Base-by-base conservation (phyloP, 2,888 invertebrate genomes). In the Leptinotarsa peninsularis region DNA sequence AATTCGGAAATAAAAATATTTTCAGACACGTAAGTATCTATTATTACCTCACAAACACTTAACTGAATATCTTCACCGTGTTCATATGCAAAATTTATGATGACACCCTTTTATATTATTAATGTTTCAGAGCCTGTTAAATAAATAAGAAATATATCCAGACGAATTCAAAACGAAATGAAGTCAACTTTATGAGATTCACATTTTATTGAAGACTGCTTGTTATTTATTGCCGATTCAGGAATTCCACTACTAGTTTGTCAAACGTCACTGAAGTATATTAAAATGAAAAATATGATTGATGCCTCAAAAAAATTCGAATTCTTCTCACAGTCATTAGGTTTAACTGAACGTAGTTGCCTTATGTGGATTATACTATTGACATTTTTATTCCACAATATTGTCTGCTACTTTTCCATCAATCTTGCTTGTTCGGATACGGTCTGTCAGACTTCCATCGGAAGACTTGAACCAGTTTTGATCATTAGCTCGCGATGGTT, bases 201-300 rank as follows among this genome's bases (percentile, higher is more conserved):
- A 63, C 63, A 63, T 63, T 66, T 66, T 56, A 74, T 66, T 67
- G 66, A 74, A 49, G 56, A 70, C 18, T 67, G 56, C 54, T 66
- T n/a, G 63, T 63, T 71, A 71, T 74, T 71, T 70, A 74, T 70
- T 71, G 70, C 70, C 58, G 66, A 56, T 60, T 33, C 66, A 70
- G 49, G 70, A 71, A 71, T 74, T 74, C 74, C 66, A 49, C 66
- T 74, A 58, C 69, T 74, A 56, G 74, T 74, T 74, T 74, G 74
- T 74, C 70, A 74, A 67, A 66, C 49, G 74, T 74, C 74, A 74
- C 70, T 66, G n/a, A 4, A 70, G 13, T 21, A 71, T 74, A 60
- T 66, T 71, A 50, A 71, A 74, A 67, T 71, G 60, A 71, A 74
- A 56, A 13, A 27, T 21, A 67, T 70, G 74, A 74, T 71, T 74